phyloP scores from a whole-genome alignment of 2,797 vertebrate genomes.

The Amniataba percoides region DNA sequence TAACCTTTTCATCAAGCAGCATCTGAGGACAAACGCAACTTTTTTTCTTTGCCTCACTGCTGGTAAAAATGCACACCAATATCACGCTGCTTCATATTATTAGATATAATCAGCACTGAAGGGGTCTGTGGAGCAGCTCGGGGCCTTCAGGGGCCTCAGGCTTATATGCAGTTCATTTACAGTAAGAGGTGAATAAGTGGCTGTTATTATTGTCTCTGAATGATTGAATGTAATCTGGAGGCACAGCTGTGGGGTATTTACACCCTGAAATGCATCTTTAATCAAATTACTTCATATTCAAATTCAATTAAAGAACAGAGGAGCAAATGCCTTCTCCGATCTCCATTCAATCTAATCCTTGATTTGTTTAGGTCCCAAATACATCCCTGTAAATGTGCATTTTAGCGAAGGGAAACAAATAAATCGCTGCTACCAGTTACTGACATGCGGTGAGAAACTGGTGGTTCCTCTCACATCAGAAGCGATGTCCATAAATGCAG shows the following conservation, averaged over 20 bases:
- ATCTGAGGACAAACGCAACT: constrained; percentile 13
- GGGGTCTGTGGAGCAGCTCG: not conserved
- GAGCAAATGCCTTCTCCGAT: constrained; percentile 13
- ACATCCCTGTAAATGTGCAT: constrained; percentile 1
- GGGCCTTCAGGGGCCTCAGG: not conserved
- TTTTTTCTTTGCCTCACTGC: constrained; percentile 18
- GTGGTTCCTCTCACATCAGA: constrained; percentile 21
- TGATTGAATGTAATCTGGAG: constrained; percentile 18
- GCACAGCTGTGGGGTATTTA: constrained; percentile 30
- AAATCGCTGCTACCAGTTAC: constrained; percentile 31
- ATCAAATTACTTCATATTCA: constrained; percentile 48
- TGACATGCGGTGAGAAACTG: constrained; percentile 33
- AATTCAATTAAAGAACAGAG: constrained; percentile 39
- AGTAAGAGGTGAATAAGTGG: not conserved
- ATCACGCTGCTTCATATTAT: constrained; percentile 14
- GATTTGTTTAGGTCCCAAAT: constrained; percentile 10
- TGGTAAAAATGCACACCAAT: constrained; percentile 17
- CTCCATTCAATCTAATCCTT: not conserved
- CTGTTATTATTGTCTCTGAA: constrained; percentile 19
- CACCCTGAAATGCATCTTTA: constrained; percentile 4
- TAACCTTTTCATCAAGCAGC: constrained; percentile 43
- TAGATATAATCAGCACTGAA: constrained; percentile 20
- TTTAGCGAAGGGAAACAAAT: constrained; percentile 3
- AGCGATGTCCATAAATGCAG: constrained; percentile 21
- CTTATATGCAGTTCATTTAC: constrained; percentile 16